Conservation (phyloP, 2,113 vertebrate genomes). For the Naja naja region DNA sequence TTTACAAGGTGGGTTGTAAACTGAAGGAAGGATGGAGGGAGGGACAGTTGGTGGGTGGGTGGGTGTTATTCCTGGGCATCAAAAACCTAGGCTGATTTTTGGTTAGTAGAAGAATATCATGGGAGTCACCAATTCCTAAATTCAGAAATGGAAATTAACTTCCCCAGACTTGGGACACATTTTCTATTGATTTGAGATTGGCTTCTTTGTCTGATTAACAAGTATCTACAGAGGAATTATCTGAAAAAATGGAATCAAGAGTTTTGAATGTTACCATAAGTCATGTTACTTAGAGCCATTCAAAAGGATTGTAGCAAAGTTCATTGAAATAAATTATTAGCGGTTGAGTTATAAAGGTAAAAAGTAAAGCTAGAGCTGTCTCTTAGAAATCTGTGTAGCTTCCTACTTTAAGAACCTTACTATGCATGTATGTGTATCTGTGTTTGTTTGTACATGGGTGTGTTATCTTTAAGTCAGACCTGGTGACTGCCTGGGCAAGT, state of each 20-base stretch:
- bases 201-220: not conserved
- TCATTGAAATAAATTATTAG: not conserved
- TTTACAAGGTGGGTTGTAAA: not conserved
- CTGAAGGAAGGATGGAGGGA: too few relatives aligned
- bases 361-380: not conserved
- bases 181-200: not conserved
- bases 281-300: not conserved
- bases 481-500: not conserved
- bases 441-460: not conserved
- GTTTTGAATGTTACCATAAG: not conserved
- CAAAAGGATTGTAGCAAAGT: not conserved
- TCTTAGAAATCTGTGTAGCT: not conserved
- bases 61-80: not conserved
- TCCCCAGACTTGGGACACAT: not conserved
- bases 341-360: not conserved
- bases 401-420: not conserved
- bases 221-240: not conserved
- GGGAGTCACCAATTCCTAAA: not conserved
- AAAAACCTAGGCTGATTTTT: not conserved
- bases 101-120: not conserved
- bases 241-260: not conserved
- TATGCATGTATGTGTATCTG: not conserved
- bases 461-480: not conserved
- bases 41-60: too few relatives aligned
- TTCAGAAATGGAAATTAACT: not conserved